Evolutionary conservation across 2,113 vertebrate species (phyloP).

Genomic region (Daboia siamensis): DNA sequence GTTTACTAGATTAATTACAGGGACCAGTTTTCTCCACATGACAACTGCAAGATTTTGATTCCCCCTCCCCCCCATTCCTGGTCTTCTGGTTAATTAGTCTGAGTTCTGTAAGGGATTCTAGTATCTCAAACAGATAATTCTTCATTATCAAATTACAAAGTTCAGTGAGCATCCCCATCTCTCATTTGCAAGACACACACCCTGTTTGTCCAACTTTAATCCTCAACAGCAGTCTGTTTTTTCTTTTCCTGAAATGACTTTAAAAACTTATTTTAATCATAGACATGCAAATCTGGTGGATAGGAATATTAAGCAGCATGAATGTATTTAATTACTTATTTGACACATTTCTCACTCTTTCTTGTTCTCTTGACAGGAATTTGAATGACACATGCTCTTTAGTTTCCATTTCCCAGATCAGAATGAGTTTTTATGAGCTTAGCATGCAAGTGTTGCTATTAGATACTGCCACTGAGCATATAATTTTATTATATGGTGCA

Average conservation of each 20-base stretch:
- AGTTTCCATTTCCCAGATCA: background rate
- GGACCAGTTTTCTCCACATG: background rate
- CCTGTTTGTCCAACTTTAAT: background rate
- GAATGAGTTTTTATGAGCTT: background rate
- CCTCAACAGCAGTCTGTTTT: background rate
- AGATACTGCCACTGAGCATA: background rate
- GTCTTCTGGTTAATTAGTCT: background rate
- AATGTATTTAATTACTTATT: conserved; percentile 32
- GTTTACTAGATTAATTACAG: conserved; percentile 9
- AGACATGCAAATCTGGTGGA: conserved; percentile 22
- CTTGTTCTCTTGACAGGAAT: background rate
- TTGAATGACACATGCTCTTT: conserved; percentile 2
- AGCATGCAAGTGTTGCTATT: rapidly evolving
- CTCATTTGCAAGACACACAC: rapidly evolving
- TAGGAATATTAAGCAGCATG: conserved; percentile 4
- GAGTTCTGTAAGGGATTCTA: background rate
- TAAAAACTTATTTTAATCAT: conserved; percentile 32
- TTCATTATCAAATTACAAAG: background rate
- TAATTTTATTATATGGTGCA: rapidly evolving
- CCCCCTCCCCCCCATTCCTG: background rate
- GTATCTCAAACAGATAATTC: background rate
- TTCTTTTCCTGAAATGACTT: conserved; percentile 8
- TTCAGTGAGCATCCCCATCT: background rate
- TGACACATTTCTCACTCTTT: conserved; percentile 21
- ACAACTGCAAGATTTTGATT: background rate